phyloP scores from a whole-genome alignment of 2,113 vertebrate genomes.

The Catagonus wagneri region DNA sequence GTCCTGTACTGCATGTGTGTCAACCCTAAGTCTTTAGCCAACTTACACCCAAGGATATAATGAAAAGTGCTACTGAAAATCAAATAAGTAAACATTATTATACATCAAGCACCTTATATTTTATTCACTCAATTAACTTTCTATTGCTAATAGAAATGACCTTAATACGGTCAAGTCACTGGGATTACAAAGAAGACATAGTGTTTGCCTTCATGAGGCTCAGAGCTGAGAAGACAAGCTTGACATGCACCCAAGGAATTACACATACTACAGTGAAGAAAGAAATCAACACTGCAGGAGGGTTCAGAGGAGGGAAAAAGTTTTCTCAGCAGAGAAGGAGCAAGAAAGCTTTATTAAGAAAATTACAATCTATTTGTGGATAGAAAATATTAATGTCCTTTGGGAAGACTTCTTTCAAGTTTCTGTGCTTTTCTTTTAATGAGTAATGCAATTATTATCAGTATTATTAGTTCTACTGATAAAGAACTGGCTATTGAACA shows the following conservation, averaged over 20 bases:
- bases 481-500: constrained; percentile 21
- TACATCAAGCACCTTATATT: background rate
- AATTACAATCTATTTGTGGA: background rate
- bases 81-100: background rate
- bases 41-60: background rate
- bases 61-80: background rate
- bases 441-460: background rate
- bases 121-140: background rate
- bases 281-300: background rate
- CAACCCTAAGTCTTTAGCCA: background rate
- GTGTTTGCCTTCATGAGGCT: background rate
- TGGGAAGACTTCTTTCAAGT: background rate
- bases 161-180: background rate
- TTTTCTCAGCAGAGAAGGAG: background rate
- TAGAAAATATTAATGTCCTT: background rate
- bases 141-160: background rate
- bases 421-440: constrained; percentile 9
- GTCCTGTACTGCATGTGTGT: background rate
- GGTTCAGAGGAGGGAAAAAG: background rate
- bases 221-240: background rate
- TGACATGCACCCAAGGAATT: background rate
- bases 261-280: background rate
- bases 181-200: background rate
- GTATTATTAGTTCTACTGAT: background rate
- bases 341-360: background rate